Evolutionary conservation across 1,140 invertebrate genomes (phyloP), one percentile per base, ranked within the genome.

Genomic region (Halictus rubicundus): DNA sequence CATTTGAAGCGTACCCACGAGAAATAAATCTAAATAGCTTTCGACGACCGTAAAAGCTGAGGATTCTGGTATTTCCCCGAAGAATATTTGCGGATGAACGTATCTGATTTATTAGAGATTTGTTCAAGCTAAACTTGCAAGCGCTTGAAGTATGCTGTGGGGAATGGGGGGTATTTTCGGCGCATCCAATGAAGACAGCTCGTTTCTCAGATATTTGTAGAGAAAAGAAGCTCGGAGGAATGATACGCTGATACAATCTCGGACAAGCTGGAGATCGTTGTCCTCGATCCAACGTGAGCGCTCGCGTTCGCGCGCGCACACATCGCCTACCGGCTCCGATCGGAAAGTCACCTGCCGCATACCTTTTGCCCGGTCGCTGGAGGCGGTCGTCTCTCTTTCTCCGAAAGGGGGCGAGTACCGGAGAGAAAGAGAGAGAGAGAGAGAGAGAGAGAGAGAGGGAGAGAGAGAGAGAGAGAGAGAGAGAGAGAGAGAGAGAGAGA

Each of bases 301-400:
- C 39, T 27, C 71, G 71, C 59, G n/a, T 7, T 16, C 49, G 59
- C 42, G 27, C 39, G 42, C 71, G 71, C 59, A 21, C 71, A 39
- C 19, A 14, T 61, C 68, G 37, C 60, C 68, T 78, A 46, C 68
- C 60, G 10, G n/a, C 78, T 80, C 60, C 81, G 63, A 66, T 78
- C 84, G 69, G 83, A 87, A 84, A 87, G 85, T 86, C 84, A 87
- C 86, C 86, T 87, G 86, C 80, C 80, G 85, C 82, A 82, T 87
- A 85, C 77, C 76, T 87, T 59, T 60, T 76, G 71, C 71, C 42
- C 57, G 76, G 68, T 68, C 27, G 72, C 84, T 57, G 76, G 12
- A 70, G 83, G 82, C 82, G 14, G 59, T 71, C 19, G 27, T 32
- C 61, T 57, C 52, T 70, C 59, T 77, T 63, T 54, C 71, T 68